Evolutionary conservation across 2,797 vertebrate species (phyloP).

Genomic region (Megaceryle alcyon): DNA sequence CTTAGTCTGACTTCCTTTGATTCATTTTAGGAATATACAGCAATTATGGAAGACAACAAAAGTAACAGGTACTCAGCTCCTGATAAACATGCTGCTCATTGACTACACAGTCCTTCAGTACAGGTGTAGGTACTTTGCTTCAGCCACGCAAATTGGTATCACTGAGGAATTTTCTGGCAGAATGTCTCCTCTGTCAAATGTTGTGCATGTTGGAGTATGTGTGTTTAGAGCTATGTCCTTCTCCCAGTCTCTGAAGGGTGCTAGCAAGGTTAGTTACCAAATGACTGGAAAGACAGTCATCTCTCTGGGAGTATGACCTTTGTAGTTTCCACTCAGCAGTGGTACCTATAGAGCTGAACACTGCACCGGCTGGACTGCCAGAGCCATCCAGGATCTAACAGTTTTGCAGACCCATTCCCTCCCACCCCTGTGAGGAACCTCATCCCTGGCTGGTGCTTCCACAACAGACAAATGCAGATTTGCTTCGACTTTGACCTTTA

Average conservation of each 20-base stretch:
- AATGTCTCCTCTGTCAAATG: neutral
- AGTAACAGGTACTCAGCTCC: neutral
- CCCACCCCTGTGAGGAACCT: neutral
- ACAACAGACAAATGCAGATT: neutral
- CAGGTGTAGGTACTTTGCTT: neutral
- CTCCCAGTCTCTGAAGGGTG: neutral
- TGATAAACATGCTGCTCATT: neutral
- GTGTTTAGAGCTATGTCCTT: fast-evolving
- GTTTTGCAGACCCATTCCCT: neutral
- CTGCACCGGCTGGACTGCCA: neutral
- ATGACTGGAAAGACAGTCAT: neutral
- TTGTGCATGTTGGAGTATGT: neutral
- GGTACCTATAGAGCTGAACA: neutral
- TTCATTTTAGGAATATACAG: neutral
- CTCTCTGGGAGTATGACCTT: neutral
- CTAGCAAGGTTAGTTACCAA: neutral
- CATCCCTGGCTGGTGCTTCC: neutral
- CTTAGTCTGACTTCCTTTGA: neutral
- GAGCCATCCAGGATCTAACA: neutral
- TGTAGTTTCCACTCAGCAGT: neutral
- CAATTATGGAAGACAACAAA: neutral
- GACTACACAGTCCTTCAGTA: neutral
- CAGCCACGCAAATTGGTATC: neutral
- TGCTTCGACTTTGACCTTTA: neutral
- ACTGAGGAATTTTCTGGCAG: neutral